Evolutionary conservation across 2,797 vertebrate genomes (phyloP).

Genomic region (Oceanodroma leucorhoa): DNA sequence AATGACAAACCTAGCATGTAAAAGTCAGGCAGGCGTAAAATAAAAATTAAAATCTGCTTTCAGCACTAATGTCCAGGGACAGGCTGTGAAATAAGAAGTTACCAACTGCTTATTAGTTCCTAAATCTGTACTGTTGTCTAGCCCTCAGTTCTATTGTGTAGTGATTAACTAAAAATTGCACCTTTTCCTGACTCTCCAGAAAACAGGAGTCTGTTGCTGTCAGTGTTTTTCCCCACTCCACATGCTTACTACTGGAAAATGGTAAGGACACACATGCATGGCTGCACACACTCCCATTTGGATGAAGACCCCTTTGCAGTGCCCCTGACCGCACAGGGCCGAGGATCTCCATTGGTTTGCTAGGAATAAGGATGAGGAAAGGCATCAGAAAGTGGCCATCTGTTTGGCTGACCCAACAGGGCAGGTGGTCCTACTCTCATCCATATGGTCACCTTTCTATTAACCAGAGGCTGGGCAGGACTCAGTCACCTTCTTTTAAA

Average conservation of each 20-base stretch:
- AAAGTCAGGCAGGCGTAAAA: neutral
- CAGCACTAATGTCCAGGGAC: neutral
- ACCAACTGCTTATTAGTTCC: neutral
- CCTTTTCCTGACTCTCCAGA: neutral
- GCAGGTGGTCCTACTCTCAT: neutral
- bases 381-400: neutral
- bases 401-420: neutral
- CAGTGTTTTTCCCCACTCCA: neutral
- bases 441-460: neutral
- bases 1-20: neutral
- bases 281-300: neutral
- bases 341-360: neutral
- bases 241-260: neutral
- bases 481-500: neutral
- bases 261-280: neutral
- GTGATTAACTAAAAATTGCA: neutral
- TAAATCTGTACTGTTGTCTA: neutral
- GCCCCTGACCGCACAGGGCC: neutral
- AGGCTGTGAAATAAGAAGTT: neutral
- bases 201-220: neutral
- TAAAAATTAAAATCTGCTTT: conserved; percentile 9
- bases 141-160: neutral
- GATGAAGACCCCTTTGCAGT: neutral
- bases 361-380: neutral
- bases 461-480: neutral